Evolutionary conservation across 2,113 vertebrate genomes (phyloP).

Genomic region (Stomatorhinus ivindoensis): DNA sequence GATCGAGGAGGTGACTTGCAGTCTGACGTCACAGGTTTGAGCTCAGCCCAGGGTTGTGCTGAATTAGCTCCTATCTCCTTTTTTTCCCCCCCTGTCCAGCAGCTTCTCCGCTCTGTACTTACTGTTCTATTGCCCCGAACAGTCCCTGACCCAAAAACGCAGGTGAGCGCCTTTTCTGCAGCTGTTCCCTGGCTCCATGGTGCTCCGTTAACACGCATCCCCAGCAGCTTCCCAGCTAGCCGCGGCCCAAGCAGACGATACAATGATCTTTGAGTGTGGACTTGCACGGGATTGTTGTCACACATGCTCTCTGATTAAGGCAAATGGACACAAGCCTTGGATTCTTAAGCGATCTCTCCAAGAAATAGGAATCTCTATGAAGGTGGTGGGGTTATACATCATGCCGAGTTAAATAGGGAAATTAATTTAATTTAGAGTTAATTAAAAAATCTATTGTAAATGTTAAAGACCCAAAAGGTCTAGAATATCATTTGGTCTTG

Average conservation of each 20-base stretch:
- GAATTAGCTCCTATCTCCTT: not conserved
- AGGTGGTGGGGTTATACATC: not conserved
- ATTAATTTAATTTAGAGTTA: not conserved
- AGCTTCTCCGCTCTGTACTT: conserved; percentile 13
- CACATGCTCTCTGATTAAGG: not conserved
- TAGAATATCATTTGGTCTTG: not conserved
- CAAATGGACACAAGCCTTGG: not conserved
- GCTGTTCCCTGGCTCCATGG: conserved; percentile 32
- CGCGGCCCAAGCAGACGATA: too few relatives aligned
- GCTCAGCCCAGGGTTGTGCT: not conserved
- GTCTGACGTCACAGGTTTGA: not conserved
- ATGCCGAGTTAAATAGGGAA: too few relatives aligned
- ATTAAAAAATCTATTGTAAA: not conserved
- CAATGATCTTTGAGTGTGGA: not conserved
- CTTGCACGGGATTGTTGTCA: not conserved
- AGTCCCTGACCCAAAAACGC: conserved; percentile 51
- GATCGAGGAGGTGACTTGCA: not conserved
- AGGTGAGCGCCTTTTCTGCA: conserved; percentile 44
- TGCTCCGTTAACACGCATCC: not conserved
- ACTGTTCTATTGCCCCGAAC: conserved; percentile 41
- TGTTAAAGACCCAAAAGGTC: not conserved
- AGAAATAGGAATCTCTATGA: not conserved
- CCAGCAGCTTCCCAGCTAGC: not conserved
- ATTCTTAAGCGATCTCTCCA: not conserved
- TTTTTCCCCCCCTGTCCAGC: not conserved